Conservation (phyloP, 1,140 invertebrate genomes). For the Leptopilina clavipes region DNA sequence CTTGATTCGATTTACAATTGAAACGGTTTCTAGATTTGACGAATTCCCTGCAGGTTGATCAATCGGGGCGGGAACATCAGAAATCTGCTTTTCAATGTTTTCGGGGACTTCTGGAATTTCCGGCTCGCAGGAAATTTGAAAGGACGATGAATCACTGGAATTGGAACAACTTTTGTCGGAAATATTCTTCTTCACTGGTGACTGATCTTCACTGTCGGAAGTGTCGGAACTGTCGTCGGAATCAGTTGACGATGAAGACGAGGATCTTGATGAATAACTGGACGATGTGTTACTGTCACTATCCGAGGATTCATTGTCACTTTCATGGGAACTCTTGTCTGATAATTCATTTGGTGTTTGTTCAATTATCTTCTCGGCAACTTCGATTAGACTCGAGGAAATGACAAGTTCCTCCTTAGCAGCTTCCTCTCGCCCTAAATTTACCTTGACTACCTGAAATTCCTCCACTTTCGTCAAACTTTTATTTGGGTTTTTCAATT, state of each 20-base stretch:
- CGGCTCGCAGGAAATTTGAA: neutral
- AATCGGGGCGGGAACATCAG: too few species aligned
- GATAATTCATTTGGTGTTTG: neutral
- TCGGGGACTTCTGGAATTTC: too few species aligned
- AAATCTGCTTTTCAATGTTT: too few species aligned
- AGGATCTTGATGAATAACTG: conserved; percentile 53
- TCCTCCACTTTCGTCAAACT: conserved; percentile 64
- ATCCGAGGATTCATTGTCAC: conserved; percentile 55
- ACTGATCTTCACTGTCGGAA: conserved; percentile 36
- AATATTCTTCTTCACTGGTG: conserved; percentile 37
- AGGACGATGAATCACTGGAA: conserved; percentile 24
- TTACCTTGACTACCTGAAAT: conserved; percentile 71
- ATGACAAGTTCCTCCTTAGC: conserved; percentile 65
- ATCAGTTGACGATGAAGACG: conserved; percentile 52
- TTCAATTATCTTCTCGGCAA: conserved; percentile 4
- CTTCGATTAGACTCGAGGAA: conserved; percentile 55
- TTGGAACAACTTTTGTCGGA: conserved; percentile 48
- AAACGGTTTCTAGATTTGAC: too few species aligned
- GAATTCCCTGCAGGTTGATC: too few species aligned
- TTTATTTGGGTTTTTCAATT: conserved; percentile 26
- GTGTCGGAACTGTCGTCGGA: conserved; percentile 46
- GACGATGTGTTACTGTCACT: conserved; percentile 52
- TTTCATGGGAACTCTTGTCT: conserved; percentile 44
- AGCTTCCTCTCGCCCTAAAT: conserved; percentile 65
- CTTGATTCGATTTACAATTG: too few species aligned